These are phyloP conservation scores for Pachypanchax playfairii DNA, from an alignment of 2,113 vertebrate species.

Conservation along the genomic window DNA sequence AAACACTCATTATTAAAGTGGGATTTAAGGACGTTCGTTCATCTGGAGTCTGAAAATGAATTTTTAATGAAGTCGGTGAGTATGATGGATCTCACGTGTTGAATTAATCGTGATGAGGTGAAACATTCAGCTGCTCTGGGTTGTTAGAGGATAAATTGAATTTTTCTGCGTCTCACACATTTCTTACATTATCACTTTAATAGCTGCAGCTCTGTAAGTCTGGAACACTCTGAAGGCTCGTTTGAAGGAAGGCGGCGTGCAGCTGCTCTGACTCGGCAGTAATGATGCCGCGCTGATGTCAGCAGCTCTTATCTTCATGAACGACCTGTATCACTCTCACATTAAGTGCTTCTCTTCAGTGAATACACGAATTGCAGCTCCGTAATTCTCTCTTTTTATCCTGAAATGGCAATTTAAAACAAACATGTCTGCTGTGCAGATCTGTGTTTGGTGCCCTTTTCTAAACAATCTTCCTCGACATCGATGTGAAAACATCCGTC, in stretches of 20 bases:
- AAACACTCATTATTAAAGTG: not conserved
- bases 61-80: slow-evolving; percentile 21
- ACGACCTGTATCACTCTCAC: slow-evolving; percentile 4
- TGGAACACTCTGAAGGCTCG: slow-evolving; percentile 3
- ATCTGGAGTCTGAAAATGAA: slow-evolving; percentile 7
- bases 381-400: not conserved
- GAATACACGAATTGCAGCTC: not conserved
- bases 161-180: slow-evolving; percentile 2
- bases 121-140: not conserved
- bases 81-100: slow-evolving; percentile 13
- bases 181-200: slow-evolving; percentile 10
- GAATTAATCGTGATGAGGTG: not conserved
- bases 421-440: not conserved
- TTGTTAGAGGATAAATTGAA: not conserved
- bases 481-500: too few species aligned
- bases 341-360: not conserved
- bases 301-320: not conserved
- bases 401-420: not conserved
- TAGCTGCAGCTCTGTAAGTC: not conserved
- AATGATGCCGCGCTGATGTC: slow-evolving; percentile 21
- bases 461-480: not conserved
- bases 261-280: slow-evolving; percentile 1
- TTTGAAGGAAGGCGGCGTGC: not conserved
- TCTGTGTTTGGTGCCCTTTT: not conserved
- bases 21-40: not conserved